These are phyloP conservation scores for Dipodomys spectabilis DNA, from an alignment of 2,113 vertebrate genomes.

Conservation along the genomic window DNA sequence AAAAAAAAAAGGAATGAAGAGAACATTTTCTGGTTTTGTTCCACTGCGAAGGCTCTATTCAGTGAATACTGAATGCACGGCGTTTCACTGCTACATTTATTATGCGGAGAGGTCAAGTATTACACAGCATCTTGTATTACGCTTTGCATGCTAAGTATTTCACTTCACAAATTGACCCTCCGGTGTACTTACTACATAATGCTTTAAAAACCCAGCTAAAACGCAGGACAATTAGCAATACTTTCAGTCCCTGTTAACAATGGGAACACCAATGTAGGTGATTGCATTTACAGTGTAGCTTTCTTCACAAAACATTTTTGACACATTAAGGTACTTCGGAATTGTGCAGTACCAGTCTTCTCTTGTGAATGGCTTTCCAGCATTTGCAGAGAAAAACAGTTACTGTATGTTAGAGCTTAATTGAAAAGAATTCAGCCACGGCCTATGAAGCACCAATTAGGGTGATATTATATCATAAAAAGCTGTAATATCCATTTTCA, in stretches of 20 bases:
- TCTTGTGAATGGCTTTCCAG: conserved; percentile 90
- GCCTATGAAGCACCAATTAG: conserved; percentile 92
- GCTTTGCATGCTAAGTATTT: conserved; percentile 99
- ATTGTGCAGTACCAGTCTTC: conserved; percentile 91
- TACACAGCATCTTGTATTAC: conserved; percentile 98
- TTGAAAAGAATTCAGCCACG: conserved; percentile 91
- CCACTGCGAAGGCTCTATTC: conserved; percentile 94
- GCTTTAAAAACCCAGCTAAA: conserved; percentile 97
- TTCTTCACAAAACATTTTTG: conserved; percentile 93
- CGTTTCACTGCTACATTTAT: conserved; percentile 98
- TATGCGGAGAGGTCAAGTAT: conserved; percentile 99
- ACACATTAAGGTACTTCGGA: conserved; percentile 92
- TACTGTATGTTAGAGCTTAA: conserved; percentile 90
- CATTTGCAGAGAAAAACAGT: conserved; percentile 87
- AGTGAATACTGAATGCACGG: conserved; percentile 95
- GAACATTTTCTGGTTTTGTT: conserved; percentile 95
- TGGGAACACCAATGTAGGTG: conserved; percentile 96
- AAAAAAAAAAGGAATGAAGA: conserved; percentile 94
- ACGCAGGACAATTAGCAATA: conserved; percentile 98
- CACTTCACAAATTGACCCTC: conserved; percentile 98
- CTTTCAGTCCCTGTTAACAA: conserved; percentile 95
- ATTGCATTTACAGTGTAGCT: conserved; percentile 98
- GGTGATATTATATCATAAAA: conserved; percentile 92
- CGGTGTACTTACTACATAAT: conserved; percentile 96
- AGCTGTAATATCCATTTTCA: conserved; percentile 92